These are phyloP conservation scores for Chrysolina haemoptera DNA, from an alignment of 2,888 invertebrate species.

Conservation along the genomic window DNA sequence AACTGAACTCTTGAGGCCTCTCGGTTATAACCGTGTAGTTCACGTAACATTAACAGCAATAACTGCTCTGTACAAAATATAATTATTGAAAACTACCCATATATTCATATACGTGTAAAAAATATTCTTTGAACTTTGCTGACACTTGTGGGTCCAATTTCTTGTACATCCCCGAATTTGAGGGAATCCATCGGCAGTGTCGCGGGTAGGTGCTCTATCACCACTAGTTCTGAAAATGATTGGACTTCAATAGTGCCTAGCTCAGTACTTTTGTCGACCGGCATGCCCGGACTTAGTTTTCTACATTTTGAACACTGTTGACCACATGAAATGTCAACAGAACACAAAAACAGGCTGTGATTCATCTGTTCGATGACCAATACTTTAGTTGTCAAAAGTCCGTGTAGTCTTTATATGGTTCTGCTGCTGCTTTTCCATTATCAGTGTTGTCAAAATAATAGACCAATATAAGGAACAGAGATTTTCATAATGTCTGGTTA, in stretches of 20 bases:
- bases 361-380: slow-evolving; percentile 71
- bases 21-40: slow-evolving; percentile 8
- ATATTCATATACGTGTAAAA: slow-evolving; percentile 19
- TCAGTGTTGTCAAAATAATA: slow-evolving; percentile 3
- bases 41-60: neutral
- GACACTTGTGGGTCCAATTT: slow-evolving; percentile 15
- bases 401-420: slow-evolving; percentile 62
- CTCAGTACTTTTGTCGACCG: slow-evolving; percentile 64
- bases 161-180: neutral
- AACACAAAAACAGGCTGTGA: slow-evolving; percentile 73
- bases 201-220: slow-evolving; percentile 14
- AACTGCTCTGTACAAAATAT: slow-evolving; percentile 26
- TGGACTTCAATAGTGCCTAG: slow-evolving; percentile 64
- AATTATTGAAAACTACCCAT: neutral
- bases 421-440: slow-evolving; percentile 60
- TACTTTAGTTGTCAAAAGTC: slow-evolving; percentile 68
- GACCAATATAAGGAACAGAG: neutral
- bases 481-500: neutral
- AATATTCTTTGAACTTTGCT: slow-evolving; percentile 15
- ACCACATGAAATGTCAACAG: slow-evolving; percentile 59
- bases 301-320: slow-evolving; percentile 58
- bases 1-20: neutral
- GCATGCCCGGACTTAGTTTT: slow-evolving; percentile 54
- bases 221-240: slow-evolving; percentile 38
- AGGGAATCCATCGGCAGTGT: neutral